Percentiles rank a stretch among this genome's conserved stretches.
These are phyloP conservation scores for Cosmopolites sordidus DNA, from an alignment of 2,888 invertebrate genomes.

Conservation along the genomic window DNA sequence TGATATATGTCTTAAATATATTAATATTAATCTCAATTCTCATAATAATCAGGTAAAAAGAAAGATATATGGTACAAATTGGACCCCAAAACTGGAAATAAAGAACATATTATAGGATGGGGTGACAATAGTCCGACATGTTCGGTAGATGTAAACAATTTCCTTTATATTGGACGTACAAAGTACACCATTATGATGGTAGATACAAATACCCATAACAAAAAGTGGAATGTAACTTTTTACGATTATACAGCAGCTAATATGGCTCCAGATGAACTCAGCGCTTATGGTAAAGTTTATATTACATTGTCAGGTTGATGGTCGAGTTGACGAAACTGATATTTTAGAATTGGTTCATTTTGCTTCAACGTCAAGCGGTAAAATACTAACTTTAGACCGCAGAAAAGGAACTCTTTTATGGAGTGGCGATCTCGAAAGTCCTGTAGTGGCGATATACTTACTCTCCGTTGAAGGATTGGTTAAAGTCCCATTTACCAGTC, in stretches of 20 bases:
- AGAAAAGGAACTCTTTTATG: slow-evolving; percentile 78
- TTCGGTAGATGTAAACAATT: slow-evolving; percentile 62
- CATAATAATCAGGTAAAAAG: slow-evolving; percentile 58
- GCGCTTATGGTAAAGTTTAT: slow-evolving; percentile 58
- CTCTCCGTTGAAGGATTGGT: slow-evolving; percentile 72
- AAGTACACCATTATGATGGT: slow-evolving; percentile 95
- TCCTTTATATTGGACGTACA: slow-evolving; percentile 79
- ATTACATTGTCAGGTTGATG: too few relatives aligned
- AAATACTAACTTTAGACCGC: slow-evolving; percentile 79
- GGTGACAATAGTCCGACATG: slow-evolving; percentile 57
- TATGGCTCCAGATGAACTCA: slow-evolving; percentile 71
- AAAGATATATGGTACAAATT: slow-evolving; percentile 91
- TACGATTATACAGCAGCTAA: slow-evolving; percentile 87
- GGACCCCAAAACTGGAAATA: slow-evolving; percentile 68
- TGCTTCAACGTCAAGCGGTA: slow-evolving; percentile 84
- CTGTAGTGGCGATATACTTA: slow-evolving; percentile 85
- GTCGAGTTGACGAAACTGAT: neutral
- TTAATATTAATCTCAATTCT: neutral
- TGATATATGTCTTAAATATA: too few relatives aligned
- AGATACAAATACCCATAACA: slow-evolving; percentile 68
- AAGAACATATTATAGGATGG: slow-evolving; percentile 60
- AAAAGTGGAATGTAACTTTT: slow-evolving; percentile 95
- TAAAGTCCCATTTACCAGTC: slow-evolving; percentile 82
- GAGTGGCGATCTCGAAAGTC: slow-evolving; percentile 83
- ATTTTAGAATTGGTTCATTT: slow-evolving; percentile 77